A percentile compares a stretch with the other conserved stretches of the same genome.
These are phyloP conservation scores for Dugesia japonica DNA, from an alignment of 2,888 invertebrate genomes.

Conservation along the genomic window DNA sequence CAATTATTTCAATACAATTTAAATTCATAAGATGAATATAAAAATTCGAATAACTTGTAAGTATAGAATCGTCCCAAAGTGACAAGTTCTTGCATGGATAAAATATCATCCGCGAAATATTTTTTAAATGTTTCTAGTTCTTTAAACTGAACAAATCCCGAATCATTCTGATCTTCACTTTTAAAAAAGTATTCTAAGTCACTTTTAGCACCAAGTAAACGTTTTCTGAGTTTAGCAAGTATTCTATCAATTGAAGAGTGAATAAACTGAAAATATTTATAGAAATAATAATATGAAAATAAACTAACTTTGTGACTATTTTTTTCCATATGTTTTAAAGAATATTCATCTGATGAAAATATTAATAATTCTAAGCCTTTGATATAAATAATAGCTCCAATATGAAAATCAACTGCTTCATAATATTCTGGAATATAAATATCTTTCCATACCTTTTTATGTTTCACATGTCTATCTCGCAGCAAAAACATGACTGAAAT, in stretches of 20 bases:
- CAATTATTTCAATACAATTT: too few species aligned
- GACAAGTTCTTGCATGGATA: not conserved
- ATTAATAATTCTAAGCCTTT: conserved; percentile 44
- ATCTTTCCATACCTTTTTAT: conserved; percentile 52
- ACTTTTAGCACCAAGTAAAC: not conserved
- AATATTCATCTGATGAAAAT: conserved; percentile 48
- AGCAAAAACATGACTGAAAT: conserved; percentile 40
- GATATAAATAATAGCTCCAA: conserved; percentile 43
- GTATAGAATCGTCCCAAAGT: not conserved
- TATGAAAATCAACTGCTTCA: conserved; percentile 41
- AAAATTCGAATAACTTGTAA: too few species aligned
- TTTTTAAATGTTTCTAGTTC: not conserved
- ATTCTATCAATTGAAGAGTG: not conserved
- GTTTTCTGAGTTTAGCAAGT: not conserved
- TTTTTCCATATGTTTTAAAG: conserved; percentile 55
- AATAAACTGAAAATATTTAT: not conserved
- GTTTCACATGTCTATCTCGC: conserved; percentile 47
- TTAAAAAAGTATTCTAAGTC: not conserved
- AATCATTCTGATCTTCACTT: not conserved
- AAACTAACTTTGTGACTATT: not conserved
- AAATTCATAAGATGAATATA: too few species aligned
- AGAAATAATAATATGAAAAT: not conserved
- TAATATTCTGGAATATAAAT: conserved; percentile 45
- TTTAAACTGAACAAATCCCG: not conserved
- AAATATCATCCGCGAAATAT: not conserved